Percentiles rank a stretch among this genome's conserved stretches.
phyloP scores from a whole-genome alignment of 2,888 invertebrate species.

The Herminia tarsipennalis region DNA sequence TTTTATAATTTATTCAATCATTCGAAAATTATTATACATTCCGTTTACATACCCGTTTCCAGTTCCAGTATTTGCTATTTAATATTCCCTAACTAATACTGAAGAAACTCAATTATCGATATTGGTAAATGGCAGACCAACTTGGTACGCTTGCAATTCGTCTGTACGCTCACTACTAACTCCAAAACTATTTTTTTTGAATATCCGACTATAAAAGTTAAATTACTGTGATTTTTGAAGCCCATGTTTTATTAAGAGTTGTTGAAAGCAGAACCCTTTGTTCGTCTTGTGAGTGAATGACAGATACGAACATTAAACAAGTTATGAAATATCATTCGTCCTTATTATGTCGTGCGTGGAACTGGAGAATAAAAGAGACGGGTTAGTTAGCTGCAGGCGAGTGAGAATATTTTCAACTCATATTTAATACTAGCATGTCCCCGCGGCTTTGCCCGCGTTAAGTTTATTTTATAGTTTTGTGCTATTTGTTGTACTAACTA shows the following conservation, averaged over 20 bases:
- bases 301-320: neutral
- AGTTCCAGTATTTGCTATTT: conserved; percentile 1
- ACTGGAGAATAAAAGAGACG: no score
- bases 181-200: conserved; percentile 56
- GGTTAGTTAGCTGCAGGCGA: no score
- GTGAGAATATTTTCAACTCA: neutral
- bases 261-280: neutral
- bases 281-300: neutral
- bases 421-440: neutral
- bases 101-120: conserved; percentile 52
- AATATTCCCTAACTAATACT: conserved; percentile 36
- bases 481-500: no score
- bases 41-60: no score
- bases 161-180: conserved; percentile 30
- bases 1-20: neutral
- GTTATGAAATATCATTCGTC: neutral
- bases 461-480: no score
- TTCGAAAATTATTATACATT: no score
- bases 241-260: conserved; percentile 3
- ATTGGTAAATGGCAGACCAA: conserved; percentile 46
- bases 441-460: no score
- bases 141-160: conserved; percentile 42
- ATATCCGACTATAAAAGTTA: no score
- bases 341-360: no score
- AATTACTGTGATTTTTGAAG: no score